A percentile compares a stretch with the other conserved stretches of the same genome.
These are phyloP conservation scores for Glossophaga mutica DNA, from an alignment of 2,797 vertebrate genomes.

Conservation along the genomic window DNA sequence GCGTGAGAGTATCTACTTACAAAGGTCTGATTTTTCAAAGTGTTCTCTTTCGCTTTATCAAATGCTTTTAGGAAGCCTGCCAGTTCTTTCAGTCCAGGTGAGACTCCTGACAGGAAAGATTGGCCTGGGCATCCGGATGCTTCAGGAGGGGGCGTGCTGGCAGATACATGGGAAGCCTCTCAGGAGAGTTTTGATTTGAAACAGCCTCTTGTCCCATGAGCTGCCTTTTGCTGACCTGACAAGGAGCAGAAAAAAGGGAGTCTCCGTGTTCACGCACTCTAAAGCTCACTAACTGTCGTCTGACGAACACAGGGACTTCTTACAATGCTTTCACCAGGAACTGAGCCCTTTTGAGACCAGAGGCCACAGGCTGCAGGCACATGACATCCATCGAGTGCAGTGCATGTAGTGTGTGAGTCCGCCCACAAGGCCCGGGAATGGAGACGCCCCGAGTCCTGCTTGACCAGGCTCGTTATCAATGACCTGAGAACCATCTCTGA, in stretches of 20 bases:
- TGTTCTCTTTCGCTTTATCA: background rate
- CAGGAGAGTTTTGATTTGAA: background rate
- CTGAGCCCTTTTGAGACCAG: background rate
- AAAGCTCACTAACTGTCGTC: background rate
- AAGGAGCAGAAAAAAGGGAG: conserved; percentile 5
- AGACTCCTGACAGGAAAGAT: background rate
- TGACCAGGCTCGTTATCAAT: background rate
- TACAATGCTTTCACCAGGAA: background rate
- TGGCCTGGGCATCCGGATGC: background rate
- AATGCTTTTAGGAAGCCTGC: background rate
- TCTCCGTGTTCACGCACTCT: background rate
- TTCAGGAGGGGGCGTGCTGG: background rate
- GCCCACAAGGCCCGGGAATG: background rate
- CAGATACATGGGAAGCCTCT: background rate
- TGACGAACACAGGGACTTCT: background rate
- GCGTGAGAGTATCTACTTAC: background rate
- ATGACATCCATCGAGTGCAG: background rate
- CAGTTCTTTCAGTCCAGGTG: background rate
- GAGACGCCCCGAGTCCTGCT: background rate
- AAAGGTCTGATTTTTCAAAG: background rate
- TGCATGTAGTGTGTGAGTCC: background rate
- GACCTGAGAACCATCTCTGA: background rate
- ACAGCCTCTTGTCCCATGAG: background rate
- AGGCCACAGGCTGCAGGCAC: background rate
- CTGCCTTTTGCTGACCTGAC: background rate